Conservation (phyloP, 2,888 invertebrate species). For the Eueremaeus valkanovi region DNA sequence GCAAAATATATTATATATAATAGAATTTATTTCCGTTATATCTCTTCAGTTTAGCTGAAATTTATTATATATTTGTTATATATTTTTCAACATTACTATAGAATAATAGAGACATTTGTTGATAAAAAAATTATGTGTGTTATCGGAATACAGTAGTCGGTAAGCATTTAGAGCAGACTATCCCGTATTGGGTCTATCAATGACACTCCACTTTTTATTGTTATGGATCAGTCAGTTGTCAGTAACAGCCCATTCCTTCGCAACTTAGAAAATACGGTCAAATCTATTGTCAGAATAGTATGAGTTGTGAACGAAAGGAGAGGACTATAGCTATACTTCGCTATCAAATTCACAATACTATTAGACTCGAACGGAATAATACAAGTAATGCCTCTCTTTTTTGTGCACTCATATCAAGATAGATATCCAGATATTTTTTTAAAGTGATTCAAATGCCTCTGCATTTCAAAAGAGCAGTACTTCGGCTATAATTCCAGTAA, state of each 20-base stretch:
- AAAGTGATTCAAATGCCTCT: neutral
- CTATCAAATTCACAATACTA: neutral
- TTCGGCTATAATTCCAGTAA: too few species aligned
- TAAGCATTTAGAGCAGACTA: too few species aligned
- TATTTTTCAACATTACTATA: neutral
- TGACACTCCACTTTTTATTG: neutral
- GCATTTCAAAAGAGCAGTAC: neutral
- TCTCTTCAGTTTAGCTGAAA: neutral
- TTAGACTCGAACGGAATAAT: neutral
- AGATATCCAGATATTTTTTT: neutral
- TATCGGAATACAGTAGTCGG: neutral
- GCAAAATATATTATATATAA: neutral
- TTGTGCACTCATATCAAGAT: neutral
- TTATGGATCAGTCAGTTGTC: neutral
- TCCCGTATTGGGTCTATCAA: neutral
- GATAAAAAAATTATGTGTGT: neutral
- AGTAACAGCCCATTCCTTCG: slow-evolving; percentile 2
- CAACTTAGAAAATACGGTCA: neutral
- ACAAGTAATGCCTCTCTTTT: neutral
- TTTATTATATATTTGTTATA: neutral
- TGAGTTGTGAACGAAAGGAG: neutral
- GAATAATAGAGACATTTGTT: neutral
- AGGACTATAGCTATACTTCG: neutral
- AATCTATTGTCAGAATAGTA: neutral
- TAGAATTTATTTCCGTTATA: neutral